Percentiles rank a stretch among this genome's conserved stretches.
These are phyloP conservation scores for Phytoseiulus persimilis DNA, from an alignment of 2,888 invertebrate species.

Conservation along the genomic window DNA sequence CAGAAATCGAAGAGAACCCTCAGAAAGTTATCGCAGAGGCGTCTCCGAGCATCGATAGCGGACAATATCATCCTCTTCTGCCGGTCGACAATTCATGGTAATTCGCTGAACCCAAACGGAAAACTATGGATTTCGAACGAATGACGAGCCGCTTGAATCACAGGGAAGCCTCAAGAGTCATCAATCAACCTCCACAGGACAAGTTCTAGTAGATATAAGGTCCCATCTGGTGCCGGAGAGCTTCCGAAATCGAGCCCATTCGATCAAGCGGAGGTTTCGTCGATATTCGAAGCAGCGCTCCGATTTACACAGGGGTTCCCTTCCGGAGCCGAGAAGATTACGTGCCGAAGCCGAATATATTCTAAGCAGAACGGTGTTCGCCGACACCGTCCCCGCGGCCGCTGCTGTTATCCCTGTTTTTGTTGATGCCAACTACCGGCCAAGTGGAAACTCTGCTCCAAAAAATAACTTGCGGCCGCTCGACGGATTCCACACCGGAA, in stretches of 20 bases:
- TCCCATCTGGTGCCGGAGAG: no score
- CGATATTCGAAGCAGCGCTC: background rate
- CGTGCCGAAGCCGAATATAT: background rate
- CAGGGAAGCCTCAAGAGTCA: no score
- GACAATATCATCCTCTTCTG: background rate
- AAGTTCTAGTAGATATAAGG: no score
- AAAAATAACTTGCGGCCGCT: background rate
- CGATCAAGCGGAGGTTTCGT: background rate
- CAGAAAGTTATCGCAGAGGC: background rate
- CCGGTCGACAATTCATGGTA: no score
- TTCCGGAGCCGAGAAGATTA: background rate
- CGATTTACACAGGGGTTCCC: background rate
- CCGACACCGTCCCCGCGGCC: background rate
- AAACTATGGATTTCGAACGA: no score
- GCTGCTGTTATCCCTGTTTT: background rate
- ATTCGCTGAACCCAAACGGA: no score
- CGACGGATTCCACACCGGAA: background rate
- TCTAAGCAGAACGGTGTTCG: background rate
- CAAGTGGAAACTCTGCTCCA: background rate
- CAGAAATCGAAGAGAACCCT: background rate
- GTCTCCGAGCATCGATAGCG: background rate
- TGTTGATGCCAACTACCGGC: background rate
- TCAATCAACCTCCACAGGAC: no score
- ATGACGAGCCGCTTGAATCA: no score
- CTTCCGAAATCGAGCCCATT: no score